A percentile compares a stretch with the other conserved stretches of the same genome.
phyloP scores from a whole-genome alignment of 1,140 invertebrate species.

The Ceratosolen fusciceps region DNA sequence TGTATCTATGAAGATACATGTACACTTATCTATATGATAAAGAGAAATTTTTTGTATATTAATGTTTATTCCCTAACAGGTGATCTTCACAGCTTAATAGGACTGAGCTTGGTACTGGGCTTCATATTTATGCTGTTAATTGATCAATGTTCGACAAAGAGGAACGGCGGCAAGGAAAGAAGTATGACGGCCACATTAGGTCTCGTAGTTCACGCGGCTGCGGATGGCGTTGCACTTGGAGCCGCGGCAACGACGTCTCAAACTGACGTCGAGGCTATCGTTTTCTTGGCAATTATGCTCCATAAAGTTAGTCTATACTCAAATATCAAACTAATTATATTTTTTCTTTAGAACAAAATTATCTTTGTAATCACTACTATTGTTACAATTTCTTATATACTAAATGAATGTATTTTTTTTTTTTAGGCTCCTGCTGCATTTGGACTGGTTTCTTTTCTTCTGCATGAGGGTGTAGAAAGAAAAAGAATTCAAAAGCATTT shows the following conservation, averaged over 20 bases:
- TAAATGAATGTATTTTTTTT: no score
- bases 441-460: conserved; percentile 95
- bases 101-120: conserved; percentile 83
- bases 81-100: conserved; percentile 78
- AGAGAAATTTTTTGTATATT: background rate
- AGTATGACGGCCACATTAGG: conserved; percentile 95
- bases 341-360: no score
- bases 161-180: conserved; percentile 78
- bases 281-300: conserved; percentile 98
- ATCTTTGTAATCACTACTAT: no score
- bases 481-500: conserved; percentile 90
- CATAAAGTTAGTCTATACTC: conserved; percentile 82
- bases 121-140: conserved; percentile 99
- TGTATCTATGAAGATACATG: background rate
- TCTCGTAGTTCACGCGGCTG: conserved; percentile 97
- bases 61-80: conserved; percentile 59
- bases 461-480: conserved; percentile 95
- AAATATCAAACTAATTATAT: background rate
- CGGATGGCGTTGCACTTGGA: conserved; percentile 96
- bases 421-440: conserved; percentile 94
- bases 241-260: conserved; percentile 96
- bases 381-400: no score
- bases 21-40: background rate
- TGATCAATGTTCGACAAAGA: conserved; percentile 85
- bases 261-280: conserved; percentile 96